A percentile compares a stretch with the other conserved stretches of the same genome.
Conservation (phyloP, 2,888 invertebrate genomes). For the Perithous albicinctus region DNA sequence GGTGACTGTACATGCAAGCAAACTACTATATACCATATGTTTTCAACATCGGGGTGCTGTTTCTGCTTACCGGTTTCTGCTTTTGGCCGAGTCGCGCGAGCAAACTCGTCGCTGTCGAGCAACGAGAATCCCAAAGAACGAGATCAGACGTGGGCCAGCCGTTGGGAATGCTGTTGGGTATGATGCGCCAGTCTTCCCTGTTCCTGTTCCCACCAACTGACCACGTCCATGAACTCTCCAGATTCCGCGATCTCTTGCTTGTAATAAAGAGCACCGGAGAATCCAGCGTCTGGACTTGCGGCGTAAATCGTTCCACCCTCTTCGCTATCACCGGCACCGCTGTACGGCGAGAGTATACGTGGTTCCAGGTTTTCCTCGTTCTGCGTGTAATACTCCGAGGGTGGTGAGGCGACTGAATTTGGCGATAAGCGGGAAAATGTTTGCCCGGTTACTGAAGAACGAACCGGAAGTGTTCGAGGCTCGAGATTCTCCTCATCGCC, state of each 20-base stretch:
- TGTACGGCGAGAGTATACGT: slow-evolving; percentile 79
- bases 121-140: slow-evolving; percentile 46
- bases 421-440: slow-evolving; percentile 77
- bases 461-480: slow-evolving; percentile 69
- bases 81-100: slow-evolving; percentile 44
- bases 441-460: slow-evolving; percentile 40
- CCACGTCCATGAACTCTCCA: slow-evolving; percentile 83
- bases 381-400: slow-evolving; percentile 77
- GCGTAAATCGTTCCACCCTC: slow-evolving; percentile 80
- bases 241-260: slow-evolving; percentile 81
- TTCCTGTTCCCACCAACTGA: slow-evolving; percentile 84
- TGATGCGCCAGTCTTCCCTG: slow-evolving; percentile 81
- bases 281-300: slow-evolving; percentile 77
- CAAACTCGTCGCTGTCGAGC: slow-evolving; percentile 19
- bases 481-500: slow-evolving; percentile 83
- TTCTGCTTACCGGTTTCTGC: slow-evolving; percentile 62
- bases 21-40: slow-evolving; percentile 19
- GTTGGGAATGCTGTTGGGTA: slow-evolving; percentile 79
- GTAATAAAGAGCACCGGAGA: slow-evolving; percentile 81
- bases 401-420: slow-evolving; percentile 77
- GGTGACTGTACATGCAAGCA: slow-evolving; percentile 17
- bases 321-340: slow-evolving; percentile 79
- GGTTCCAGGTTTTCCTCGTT: slow-evolving; percentile 79
- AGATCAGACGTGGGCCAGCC: slow-evolving; percentile 82
- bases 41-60: slow-evolving; percentile 13